A percentile compares a stretch with the other conserved stretches of the same genome.
Evolutionary conservation across 2,888 invertebrate species (phyloP).

Genomic region (Calliphora vomitoria): DNA sequence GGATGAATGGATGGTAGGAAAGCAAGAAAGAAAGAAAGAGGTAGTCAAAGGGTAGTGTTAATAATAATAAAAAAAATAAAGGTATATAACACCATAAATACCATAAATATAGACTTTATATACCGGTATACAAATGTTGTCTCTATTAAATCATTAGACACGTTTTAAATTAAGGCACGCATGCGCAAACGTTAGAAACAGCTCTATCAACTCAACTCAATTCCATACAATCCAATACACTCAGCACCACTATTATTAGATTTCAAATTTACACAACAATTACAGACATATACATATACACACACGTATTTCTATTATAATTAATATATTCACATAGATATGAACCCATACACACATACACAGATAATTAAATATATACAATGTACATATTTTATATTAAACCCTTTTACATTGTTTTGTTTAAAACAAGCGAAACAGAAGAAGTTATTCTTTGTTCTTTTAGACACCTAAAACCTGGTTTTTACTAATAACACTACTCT

Average conservation of each 20-base stretch:
- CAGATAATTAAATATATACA: background rate
- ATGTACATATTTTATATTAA: background rate
- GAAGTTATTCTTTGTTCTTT: too few relatives aligned
- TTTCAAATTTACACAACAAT: slow-evolving; percentile 53
- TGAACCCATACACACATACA: background rate
- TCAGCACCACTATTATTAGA: slow-evolving; percentile 46
- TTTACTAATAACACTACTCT: too few relatives aligned
- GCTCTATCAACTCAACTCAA: slow-evolving; percentile 54
- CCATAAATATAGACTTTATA: slow-evolving; percentile 53
- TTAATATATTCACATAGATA: background rate
- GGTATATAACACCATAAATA: slow-evolving; percentile 72
- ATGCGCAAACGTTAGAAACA: slow-evolving; percentile 70
- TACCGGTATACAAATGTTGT: slow-evolving; percentile 17
- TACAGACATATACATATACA: slow-evolving; percentile 1
- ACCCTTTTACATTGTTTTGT: too few relatives aligned
- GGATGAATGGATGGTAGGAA: background rate
- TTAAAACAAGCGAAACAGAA: too few relatives aligned
- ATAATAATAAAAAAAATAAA: slow-evolving; percentile 53
- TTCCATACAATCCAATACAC: slow-evolving; percentile 4
- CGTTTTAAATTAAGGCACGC: slow-evolving; percentile 77
- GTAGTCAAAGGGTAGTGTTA: slow-evolving; percentile 63
- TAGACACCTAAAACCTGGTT: too few relatives aligned
- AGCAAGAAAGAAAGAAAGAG: slow-evolving; percentile 48
- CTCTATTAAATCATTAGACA: slow-evolving; percentile 74
- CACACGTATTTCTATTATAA: background rate